These are phyloP conservation scores for Acleris emargana DNA, from an alignment of 2,888 invertebrate species.

Conservation along the genomic window DNA sequence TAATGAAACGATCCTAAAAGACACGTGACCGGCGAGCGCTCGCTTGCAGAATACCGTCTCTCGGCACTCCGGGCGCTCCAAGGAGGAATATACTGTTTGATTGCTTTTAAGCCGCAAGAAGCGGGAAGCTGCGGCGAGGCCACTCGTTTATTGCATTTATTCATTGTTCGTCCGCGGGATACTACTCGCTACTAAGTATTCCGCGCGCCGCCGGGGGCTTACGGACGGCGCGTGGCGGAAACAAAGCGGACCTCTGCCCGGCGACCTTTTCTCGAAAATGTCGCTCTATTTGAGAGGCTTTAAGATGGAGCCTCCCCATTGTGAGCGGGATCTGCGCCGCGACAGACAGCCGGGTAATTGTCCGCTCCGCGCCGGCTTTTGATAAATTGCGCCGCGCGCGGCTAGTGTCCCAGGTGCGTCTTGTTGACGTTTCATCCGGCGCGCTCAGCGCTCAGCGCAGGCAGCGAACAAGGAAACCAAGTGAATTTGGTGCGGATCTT, in stretches of 20 bases:
- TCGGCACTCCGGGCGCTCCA: background rate
- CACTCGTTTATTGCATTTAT: conserved; percentile 28
- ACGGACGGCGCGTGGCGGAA: background rate
- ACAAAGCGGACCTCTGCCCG: background rate
- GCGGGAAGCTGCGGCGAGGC: conserved; percentile 8
- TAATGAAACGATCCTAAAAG: too few species aligned
- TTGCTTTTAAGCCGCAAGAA: conserved; percentile 16
- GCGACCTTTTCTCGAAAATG: background rate
- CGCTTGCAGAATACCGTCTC: too few species aligned
- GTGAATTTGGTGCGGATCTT: conserved; percentile 10
- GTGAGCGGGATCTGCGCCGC: background rate
- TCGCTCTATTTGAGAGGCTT: conserved; percentile 1
- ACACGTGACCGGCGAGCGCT: too few species aligned
- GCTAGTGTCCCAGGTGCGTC: background rate
- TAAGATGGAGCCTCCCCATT: background rate
- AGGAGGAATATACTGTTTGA: conserved; percentile 15
- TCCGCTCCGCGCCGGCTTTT: background rate
- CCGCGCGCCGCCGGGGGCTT: background rate
- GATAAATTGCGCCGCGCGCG: background rate
- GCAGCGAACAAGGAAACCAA: conserved; percentile 6
- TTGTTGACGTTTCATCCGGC: background rate
- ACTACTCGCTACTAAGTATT: conserved; percentile 17
- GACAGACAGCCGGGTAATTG: conserved; percentile 6
- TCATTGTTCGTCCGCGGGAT: conserved; percentile 9
- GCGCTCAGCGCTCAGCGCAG: background rate